Percentiles rank a stretch among this genome's conserved stretches.
phyloP scores from a whole-genome alignment of 2,888 invertebrate species.

The Pogonocherus hispidulus region DNA sequence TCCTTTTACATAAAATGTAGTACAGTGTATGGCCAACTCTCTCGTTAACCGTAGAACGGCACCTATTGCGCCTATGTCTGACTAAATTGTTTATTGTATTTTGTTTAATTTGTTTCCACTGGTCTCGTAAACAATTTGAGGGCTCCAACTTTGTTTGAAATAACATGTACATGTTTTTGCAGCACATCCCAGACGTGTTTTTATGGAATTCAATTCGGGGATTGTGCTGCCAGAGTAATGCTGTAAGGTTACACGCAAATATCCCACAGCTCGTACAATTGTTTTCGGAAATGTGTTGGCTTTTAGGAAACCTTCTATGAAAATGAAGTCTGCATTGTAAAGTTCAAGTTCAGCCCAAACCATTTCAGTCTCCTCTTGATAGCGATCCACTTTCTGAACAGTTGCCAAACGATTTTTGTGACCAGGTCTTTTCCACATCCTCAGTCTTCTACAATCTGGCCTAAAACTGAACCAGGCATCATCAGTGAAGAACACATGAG shows the following conservation, averaged over 20 bases:
- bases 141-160: neutral
- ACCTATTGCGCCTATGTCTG: conserved; percentile 21
- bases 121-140: conserved; percentile 1
- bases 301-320: conserved; percentile 1
- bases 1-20: conserved; percentile 19
- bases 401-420: conserved; percentile 26
- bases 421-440: conserved; percentile 32
- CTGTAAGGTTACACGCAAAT: neutral
- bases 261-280: neutral
- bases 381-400: conserved; percentile 38
- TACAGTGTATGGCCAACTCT: conserved; percentile 22
- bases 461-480: conserved; percentile 37
- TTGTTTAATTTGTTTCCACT: conserved; percentile 17
- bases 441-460: conserved; percentile 11
- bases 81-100: conserved; percentile 29
- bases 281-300: conserved; percentile 10
- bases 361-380: conserved; percentile 36
- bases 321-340: conserved; percentile 14
- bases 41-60: conserved; percentile 9
- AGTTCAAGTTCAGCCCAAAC: conserved; percentile 36
- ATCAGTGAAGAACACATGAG: conserved; percentile 38
- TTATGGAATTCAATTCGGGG: neutral
- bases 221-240: neutral
- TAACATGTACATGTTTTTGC: neutral
- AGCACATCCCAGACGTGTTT: neutral